These are phyloP conservation scores for Plecotus auritus DNA, from an alignment of 2,113 vertebrate genomes.

Conservation along the genomic window DNA sequence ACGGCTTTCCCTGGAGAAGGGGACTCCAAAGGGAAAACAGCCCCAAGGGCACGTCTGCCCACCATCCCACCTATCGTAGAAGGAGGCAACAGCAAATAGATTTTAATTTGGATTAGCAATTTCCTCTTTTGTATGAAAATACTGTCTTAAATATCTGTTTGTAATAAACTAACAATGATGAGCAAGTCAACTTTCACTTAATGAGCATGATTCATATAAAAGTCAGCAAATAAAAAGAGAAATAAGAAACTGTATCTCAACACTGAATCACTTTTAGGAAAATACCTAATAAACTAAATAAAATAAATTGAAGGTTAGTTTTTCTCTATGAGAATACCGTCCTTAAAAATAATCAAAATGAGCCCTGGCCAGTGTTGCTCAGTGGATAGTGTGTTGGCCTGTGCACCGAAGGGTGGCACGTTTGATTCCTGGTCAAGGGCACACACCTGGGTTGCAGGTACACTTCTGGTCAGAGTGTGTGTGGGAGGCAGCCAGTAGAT, in stretches of 20 bases:
- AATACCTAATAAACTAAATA: conserved; percentile 22
- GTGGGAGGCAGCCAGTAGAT: no score
- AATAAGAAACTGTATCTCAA: background rate
- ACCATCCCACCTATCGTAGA: background rate
- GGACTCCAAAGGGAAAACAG: background rate
- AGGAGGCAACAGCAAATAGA: background rate
- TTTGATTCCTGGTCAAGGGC: no score
- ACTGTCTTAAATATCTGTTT: background rate
- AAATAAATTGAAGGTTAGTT: background rate
- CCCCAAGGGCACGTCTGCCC: background rate
- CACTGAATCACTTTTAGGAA: background rate
- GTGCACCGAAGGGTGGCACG: no score
- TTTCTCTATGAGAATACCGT: background rate
- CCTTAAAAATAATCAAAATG: conserved; percentile 30
- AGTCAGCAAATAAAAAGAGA: background rate
- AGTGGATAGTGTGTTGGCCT: no score
- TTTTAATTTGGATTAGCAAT: background rate
- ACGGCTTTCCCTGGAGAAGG: background rate
- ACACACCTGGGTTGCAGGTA: no score
- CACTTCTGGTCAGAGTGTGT: no score
- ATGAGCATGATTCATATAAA: background rate
- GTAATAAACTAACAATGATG: background rate
- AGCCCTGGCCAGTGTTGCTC: background rate
- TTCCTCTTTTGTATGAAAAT: conserved; percentile 2
- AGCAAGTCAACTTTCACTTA: background rate